Conservation (phyloP, 2,888 invertebrate genomes). For the Synergus itoensis region DNA sequence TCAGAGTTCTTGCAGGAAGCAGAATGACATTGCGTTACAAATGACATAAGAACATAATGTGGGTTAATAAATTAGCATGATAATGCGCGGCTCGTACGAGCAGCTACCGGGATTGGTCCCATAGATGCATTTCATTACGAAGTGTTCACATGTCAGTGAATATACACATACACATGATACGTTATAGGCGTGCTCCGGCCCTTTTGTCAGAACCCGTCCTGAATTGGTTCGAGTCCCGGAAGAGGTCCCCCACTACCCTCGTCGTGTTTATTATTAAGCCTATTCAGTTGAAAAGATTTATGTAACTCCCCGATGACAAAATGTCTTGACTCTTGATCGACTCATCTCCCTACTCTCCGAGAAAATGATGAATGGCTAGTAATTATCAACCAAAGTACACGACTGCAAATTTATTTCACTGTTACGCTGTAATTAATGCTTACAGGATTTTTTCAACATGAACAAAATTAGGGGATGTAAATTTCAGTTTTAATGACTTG, state of each 20-base stretch:
- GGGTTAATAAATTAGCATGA: constrained; percentile 54
- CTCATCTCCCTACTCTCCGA: constrained; percentile 15
- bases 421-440: constrained; percentile 28
- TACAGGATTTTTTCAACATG: constrained; percentile 5
- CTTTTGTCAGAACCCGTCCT: constrained; percentile 44
- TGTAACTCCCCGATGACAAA: constrained; percentile 46
- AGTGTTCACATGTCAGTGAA: constrained; percentile 11
- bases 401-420: constrained; percentile 29
- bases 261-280: constrained; percentile 45
- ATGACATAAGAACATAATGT: constrained; percentile 49
- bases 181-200: constrained; percentile 7
- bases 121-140: constrained; percentile 50
- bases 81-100: constrained; percentile 44
- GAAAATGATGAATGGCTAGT: constrained; percentile 36
- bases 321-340: constrained; percentile 45
- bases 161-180: neutral
- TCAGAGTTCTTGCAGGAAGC: constrained; percentile 47
- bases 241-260: constrained; percentile 26
- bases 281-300: constrained; percentile 47
- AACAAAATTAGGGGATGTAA: constrained; percentile 22
- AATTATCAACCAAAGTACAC: constrained; percentile 36
- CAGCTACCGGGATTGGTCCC: constrained; percentile 43
- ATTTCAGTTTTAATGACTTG: constrained; percentile 26
- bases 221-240: constrained; percentile 42
- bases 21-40: constrained; percentile 54